phyloP scores from a whole-genome alignment of 2,113 vertebrate genomes.

The Anthoscopus minutus region DNA sequence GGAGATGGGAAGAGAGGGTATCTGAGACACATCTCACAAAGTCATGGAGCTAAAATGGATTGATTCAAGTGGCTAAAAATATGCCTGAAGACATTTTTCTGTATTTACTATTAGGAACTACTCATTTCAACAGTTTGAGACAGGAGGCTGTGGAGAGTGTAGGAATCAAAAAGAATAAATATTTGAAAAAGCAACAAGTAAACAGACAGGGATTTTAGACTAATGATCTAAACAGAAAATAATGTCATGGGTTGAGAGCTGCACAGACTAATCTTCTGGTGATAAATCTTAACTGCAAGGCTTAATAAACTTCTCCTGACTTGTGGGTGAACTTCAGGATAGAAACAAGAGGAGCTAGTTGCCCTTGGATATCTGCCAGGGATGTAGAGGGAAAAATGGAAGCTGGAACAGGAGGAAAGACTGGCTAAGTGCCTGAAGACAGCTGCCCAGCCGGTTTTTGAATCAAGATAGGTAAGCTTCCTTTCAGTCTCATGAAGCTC shows the following conservation, averaged over 20 bases:
- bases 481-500: background rate
- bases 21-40: background rate
- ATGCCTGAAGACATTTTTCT: background rate
- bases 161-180: conserved; percentile 7
- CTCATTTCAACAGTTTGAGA: background rate
- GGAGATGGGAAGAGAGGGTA: background rate
- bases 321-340: background rate
- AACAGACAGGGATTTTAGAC: conserved; percentile 2
- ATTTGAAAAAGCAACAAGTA: conserved; percentile 17
- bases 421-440: background rate
- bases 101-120: background rate
- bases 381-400: background rate
- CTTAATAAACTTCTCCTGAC: background rate
- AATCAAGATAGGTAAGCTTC: background rate
- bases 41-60: background rate
- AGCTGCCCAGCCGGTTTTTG: background rate
- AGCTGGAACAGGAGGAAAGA: background rate
- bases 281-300: conserved; percentile 9
- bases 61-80: background rate
- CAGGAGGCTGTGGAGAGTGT: background rate
- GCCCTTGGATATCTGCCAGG: background rate
- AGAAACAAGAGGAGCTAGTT: background rate
- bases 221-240: conserved; percentile 15
- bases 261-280: background rate
- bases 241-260: background rate